Evolutionary conservation across 2,113 vertebrate genomes (phyloP).

Genomic region (Podilymbus podiceps): DNA sequence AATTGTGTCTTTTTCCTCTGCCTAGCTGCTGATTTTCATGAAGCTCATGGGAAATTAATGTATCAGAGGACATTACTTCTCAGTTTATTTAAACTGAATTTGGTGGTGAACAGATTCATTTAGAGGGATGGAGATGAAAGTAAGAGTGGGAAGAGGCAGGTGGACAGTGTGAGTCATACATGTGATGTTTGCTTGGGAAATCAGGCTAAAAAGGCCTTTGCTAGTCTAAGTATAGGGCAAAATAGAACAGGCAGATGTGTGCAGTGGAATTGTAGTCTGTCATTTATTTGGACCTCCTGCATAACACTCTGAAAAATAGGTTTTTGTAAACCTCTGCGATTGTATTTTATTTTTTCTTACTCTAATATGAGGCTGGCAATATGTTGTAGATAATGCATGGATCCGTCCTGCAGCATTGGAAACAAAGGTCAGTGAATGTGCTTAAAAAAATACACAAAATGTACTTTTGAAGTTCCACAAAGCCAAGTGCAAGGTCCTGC

Average conservation of each 20-base stretch:
- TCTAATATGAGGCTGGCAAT: background rate
- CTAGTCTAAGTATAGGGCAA: background rate
- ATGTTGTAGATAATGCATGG: background rate
- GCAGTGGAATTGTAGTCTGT: background rate
- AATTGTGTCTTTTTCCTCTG: background rate
- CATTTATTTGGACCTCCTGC: background rate
- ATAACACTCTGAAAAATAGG: background rate
- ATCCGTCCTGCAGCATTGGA: background rate
- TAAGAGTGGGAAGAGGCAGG: background rate
- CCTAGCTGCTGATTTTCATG: background rate
- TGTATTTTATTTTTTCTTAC: background rate
- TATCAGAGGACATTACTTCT: background rate
- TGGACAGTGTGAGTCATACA: background rate
- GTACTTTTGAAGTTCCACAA: no score
- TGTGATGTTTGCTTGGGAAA: background rate
- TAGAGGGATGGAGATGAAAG: background rate
- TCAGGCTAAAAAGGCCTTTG: background rate
- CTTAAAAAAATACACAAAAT: background rate
- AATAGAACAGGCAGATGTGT: background rate
- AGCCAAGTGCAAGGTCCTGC: no score
- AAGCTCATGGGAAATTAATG: background rate
- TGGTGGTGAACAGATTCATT: background rate
- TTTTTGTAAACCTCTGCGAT: background rate
- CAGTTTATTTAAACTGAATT: background rate
- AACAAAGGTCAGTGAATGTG: background rate